phyloP scores from a whole-genome alignment of 2,113 vertebrate species.

The Ia io region DNA sequence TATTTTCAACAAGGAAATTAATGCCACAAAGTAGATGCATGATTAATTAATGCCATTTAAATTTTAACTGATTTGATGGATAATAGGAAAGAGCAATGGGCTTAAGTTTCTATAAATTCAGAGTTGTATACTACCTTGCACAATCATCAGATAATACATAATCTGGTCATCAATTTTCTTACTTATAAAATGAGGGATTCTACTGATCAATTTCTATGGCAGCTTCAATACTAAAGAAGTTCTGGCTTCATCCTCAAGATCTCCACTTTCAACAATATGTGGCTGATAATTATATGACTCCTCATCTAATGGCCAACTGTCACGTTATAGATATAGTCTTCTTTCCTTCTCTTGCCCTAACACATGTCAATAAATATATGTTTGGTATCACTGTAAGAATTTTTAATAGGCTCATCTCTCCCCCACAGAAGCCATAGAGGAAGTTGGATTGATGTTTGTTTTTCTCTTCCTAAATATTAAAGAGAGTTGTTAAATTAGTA shows the following conservation, averaged over 20 bases:
- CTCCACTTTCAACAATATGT: not conserved
- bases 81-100: not conserved
- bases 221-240: not conserved
- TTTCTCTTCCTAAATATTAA: not conserved
- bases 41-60: not conserved
- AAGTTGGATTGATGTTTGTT: not conserved
- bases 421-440: not conserved
- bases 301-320: not conserved
- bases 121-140: not conserved
- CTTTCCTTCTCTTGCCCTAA: not conserved
- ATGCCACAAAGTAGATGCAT: not conserved
- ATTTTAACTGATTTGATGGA: not conserved
- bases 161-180: not conserved
- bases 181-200: not conserved
- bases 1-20: slow-evolving; percentile 1
- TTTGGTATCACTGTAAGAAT: not conserved
- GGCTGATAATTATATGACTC: not conserved
- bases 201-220: not conserved
- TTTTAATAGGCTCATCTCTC: not conserved
- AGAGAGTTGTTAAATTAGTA: slow-evolving; percentile 11
- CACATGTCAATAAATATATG: not conserved
- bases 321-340: fast-evolving
- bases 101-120: not conserved
- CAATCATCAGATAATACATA: not conserved
- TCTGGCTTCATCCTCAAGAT: not conserved